Base-by-base conservation (phyloP, 1,140 invertebrate species). In the Pseudachorutes palmiensis region DNA sequence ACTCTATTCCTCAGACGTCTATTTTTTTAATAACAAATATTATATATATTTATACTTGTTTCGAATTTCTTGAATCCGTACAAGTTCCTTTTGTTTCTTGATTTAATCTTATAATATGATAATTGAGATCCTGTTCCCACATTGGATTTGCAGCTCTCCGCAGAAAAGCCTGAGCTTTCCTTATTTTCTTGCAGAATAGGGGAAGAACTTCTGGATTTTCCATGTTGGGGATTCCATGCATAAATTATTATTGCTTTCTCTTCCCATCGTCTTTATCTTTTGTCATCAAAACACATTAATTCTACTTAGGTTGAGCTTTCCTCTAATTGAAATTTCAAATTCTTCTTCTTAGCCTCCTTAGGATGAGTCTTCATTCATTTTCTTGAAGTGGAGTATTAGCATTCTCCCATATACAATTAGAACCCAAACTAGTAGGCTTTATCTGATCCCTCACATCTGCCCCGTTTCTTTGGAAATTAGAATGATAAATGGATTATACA, bases 101-200 rank as follows among this genome's bases (percentile, higher is more conserved):
- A 12, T 9, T 12, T 55, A 55, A 55, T 55, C 24, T 24, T 24
- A 14, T 55, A 22, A 55, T 3, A 55, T 55, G 51, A 55, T 55
- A 55, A 55, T 55, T 55, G 51, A 26, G 51, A 5, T 55, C 51
- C 51, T 55, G 51, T 55, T 55, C 51, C 24, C 51, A 55, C 51
- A 55, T 55, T 55, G 36, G 36, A 41, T 41, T 41, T 41, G 36
- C 5, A 41, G 19, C 36, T 41, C n/a, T n/a, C n/a, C n/a, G n/a
- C n/a, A n/a, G n/a, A n/a, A n/a, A n/a, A n/a, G n/a, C n/a, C n/a
- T n/a, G n/a, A n/a, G n/a, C n/a, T n/a, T n/a, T n/a, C n/a, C n/a
- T n/a, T n/a, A n/a, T n/a, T n/a, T n/a, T n/a, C n/a, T n/a, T n/a
- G n/a, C n/a, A n/a, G n/a, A n/a, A n/a, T n/a, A n/a, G n/a, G n/a